Evolutionary conservation across 2,888 invertebrate species (phyloP).

Genomic region (Aethes cnicana): DNA sequence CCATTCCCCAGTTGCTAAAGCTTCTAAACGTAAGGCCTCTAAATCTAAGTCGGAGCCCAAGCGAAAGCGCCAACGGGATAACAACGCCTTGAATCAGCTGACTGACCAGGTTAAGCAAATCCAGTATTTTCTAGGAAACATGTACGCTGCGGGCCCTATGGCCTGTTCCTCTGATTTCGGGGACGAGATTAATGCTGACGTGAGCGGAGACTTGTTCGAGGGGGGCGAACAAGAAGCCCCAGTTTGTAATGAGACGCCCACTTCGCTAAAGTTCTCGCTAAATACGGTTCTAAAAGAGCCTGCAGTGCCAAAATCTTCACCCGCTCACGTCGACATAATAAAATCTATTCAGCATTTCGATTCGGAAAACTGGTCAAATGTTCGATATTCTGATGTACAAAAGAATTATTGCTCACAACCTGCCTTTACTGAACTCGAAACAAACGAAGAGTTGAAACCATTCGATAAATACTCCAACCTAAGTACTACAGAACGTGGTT

Average conservation of each 20-base stretch:
- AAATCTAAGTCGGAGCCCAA: background rate
- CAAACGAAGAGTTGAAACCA: constrained; percentile 21
- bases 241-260: background rate
- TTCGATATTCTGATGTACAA: constrained; percentile 17
- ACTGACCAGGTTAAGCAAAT: background rate
- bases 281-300: background rate
- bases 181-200: background rate
- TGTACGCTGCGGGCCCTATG: background rate
- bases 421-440: constrained; percentile 14
- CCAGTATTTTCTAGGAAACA: background rate
- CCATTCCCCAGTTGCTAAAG: too few species aligned
- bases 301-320: background rate
- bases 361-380: constrained; percentile 15
- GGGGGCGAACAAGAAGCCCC: background rate
- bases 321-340: background rate
- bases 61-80: background rate
- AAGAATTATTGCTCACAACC: constrained; percentile 18
- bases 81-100: background rate
- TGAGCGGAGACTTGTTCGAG: background rate
- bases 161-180: background rate
- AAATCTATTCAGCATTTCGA: constrained; percentile 12
- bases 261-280: background rate
- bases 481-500: constrained; percentile 11
- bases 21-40: background rate
- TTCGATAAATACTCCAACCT: constrained; percentile 12